These are phyloP conservation scores for Volucella zonaria DNA, from an alignment of 2,888 invertebrate genomes.

Conservation along the genomic window DNA sequence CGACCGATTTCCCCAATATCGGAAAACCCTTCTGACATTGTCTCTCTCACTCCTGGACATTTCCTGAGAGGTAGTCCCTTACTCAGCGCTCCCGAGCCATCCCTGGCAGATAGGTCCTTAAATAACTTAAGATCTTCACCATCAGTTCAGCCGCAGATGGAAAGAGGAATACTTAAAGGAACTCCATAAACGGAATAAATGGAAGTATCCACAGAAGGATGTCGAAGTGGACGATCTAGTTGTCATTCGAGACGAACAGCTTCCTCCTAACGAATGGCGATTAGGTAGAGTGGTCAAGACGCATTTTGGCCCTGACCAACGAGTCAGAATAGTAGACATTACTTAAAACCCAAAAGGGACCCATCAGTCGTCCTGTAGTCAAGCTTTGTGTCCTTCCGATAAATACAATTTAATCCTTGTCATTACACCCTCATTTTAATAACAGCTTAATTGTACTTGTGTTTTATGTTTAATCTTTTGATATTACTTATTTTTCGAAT, in stretches of 20 bases:
- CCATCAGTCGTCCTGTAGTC: too few species aligned
- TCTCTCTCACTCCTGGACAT: slow-evolving; percentile 18
- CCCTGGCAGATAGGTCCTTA: background rate
- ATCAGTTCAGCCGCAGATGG: slow-evolving; percentile 49
- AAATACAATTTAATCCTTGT: too few species aligned
- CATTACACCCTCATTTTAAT: too few species aligned
- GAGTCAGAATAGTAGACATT: background rate
- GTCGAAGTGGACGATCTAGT: slow-evolving; percentile 38
- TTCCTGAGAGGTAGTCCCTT: slow-evolving; percentile 1
- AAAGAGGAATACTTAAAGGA: too few species aligned
- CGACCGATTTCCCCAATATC: background rate
- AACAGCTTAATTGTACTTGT: too few species aligned
- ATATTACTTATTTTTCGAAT: too few species aligned
- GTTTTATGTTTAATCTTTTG: too few species aligned
- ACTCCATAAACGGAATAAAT: too few species aligned
- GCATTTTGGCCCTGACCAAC: slow-evolving; percentile 24
- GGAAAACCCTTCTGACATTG: background rate
- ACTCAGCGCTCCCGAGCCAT: background rate
- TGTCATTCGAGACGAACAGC: slow-evolving; percentile 29
- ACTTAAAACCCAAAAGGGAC: too few species aligned
- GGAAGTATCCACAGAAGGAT: slow-evolving; percentile 36
- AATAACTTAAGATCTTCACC: slow-evolving; percentile 2
- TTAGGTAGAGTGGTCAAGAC: slow-evolving; percentile 46
- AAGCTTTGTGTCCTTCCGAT: too few species aligned
- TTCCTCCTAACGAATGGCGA: slow-evolving; percentile 41